Conservation (phyloP, 2,797 vertebrate genomes). For the Muraenolepis orangiensis region DNA sequence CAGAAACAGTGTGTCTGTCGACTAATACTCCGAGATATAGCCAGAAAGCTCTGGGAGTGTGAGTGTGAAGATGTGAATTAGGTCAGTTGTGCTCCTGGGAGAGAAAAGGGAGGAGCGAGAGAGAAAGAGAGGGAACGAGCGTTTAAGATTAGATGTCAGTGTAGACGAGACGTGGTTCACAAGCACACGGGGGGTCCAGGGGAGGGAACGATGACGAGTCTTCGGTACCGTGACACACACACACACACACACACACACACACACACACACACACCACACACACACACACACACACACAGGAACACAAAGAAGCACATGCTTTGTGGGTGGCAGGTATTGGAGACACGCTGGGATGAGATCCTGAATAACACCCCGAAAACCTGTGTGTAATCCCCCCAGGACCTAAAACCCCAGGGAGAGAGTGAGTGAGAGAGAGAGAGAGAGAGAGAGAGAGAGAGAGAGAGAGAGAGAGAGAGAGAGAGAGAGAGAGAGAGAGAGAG, state of each 20-base stretch:
- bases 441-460: slow-evolving; percentile 1
- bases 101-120: background rate
- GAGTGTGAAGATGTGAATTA: background rate
- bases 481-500: slow-evolving; percentile 3
- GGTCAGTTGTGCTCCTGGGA: slow-evolving; percentile 2
- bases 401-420: slow-evolving; percentile 18
- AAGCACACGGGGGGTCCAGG: background rate
- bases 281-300: background rate
- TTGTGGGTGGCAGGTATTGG: background rate
- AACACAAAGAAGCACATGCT: background rate
- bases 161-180: background rate
- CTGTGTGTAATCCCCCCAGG: slow-evolving; percentile 15
- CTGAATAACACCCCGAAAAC: slow-evolving; percentile 1
- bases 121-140: background rate
- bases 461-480: slow-evolving; percentile 1
- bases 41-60: background rate
- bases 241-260: background rate
- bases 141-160: background rate
- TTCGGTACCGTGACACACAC: slow-evolving; percentile 6
- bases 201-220: background rate
- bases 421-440: background rate
- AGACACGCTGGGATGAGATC: background rate
- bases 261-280: slow-evolving; percentile 1
- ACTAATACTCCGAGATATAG: background rate
- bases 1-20: background rate